Evolutionary conservation across 1,140 invertebrate genomes (phyloP), one percentile per base, ranked within the genome.

Genomic region (Macrobrachium nipponense): DNA sequence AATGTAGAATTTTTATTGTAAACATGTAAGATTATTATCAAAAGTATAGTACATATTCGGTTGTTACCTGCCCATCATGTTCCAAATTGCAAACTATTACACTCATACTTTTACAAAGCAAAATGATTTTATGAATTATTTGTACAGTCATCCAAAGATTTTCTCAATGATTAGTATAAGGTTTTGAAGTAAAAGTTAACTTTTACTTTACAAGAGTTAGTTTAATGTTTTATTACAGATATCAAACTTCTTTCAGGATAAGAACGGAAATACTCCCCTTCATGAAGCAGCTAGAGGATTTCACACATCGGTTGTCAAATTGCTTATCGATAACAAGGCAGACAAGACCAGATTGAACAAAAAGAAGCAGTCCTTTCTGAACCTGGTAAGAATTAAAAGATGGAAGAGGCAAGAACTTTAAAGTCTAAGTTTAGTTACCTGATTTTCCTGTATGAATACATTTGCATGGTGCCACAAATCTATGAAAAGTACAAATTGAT

Each of bases 221-320:
- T 18, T 20, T 64, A 64, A 3, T 64, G 20, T 18, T 20, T 64
- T 17, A 64, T 64, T 3, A 64, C 62, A 64, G 20, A 64, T 64
- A 64, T 64, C 27, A n/a, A 27, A 17, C 36, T 43, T 27, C 61
- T 62, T 44, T 6, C 88, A 89, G 88, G 88, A 89, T 20, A 87
- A 89, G 70, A 62, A 62, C 8, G 88, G 88, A 23, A 89, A 87
- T 77, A 89, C 88, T 0, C 77, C 88, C 43, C 72, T 89, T 11
- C 88, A 89, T 70, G 88, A 89, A 60, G 88, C 85, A 6, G 88
- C 88, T 0, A 77, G 70, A n/a, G 86, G 80, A 18, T 64, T 87
- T 17, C 85, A 87, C 72, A 89, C 88, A 2, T n/a, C 76, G 6
- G 80, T 89, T 8, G 85, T 81, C 12, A 89, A 87, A 44, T 15